Evolutionary conservation across 2,888 invertebrate species (phyloP).

Genomic region (Tachystola acroxantha): DNA sequence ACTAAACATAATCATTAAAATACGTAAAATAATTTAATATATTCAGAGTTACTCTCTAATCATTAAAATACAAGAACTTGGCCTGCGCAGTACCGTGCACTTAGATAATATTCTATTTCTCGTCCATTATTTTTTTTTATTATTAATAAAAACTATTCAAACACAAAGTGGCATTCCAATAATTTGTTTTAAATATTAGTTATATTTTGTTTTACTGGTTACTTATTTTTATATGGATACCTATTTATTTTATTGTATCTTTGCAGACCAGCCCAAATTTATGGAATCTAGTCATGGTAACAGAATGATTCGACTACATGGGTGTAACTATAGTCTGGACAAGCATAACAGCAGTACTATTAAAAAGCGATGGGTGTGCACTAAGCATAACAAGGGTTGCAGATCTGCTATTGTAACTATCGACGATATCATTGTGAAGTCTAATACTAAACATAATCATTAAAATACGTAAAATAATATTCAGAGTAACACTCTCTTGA

Average conservation of each 20-base stretch:
- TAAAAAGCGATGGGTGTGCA: conserved; percentile 22
- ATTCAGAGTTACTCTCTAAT: no score
- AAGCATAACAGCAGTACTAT: conserved; percentile 8
- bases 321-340: conserved; percentile 10
- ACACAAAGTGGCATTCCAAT: no score
- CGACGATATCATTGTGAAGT: conserved; percentile 26
- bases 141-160: no score
- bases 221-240: no score
- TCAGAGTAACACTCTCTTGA: no score
- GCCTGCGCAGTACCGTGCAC: no score
- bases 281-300: conserved; percentile 20
- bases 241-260: conserved; percentile 1
- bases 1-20: conserved; percentile 17
- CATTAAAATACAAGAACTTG: not conserved
- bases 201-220: no score
- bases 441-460: conserved; percentile 18
- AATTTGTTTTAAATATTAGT: no score
- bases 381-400: conserved; percentile 27
- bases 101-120: no score
- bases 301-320: conserved; percentile 22
- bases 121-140: no score
- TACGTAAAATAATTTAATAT: not conserved
- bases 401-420: conserved; percentile 36
- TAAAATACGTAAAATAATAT: conserved; percentile 9
- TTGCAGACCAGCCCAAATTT: conserved; percentile 12